Base-by-base conservation (phyloP, 92 coral and sea anemone species). In the Phenganax stokvisi region DNA sequence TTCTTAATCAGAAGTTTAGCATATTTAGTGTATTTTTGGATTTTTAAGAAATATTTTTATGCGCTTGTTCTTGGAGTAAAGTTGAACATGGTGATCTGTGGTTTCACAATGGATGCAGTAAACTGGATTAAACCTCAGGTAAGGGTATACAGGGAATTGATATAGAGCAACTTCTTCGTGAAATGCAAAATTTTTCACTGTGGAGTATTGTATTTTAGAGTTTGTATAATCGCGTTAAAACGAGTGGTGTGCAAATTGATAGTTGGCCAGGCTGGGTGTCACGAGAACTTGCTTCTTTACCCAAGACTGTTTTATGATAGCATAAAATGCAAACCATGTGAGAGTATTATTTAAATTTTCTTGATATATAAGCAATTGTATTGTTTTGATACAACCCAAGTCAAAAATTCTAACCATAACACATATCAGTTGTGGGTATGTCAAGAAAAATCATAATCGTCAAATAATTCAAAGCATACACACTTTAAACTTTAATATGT, bases 231-330 rank as follows among this genome's bases (percentile, higher is more conserved):
- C 91, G 84, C 31, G 93, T 90, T 15, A 83, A 90, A 69, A 89
- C 92, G 51, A 93, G 77, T 83, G 97, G 97, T n/a, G 75, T 87
- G 64, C 71, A 91, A 3, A 92, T 89, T 47, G 99, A 92, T 16
- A 92, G 90, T 64, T 96, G 99, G 99, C 99, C 99, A 12, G 92
- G 97, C 80, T 96, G 99, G 99, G 85, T 96, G 27, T 92, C 99
- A 30, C 92, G 96, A 57, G 96, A 90, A 75, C 80, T 96, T n/a
- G 93, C 93, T 5, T 92, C 92, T 27, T 85, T 86, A 17, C 84
- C 89, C 4, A 60, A 59, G 52, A 76, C 74, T 29, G 73, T 68
- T 30, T 68, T 37, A 68, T 68, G 53, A 68, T 68, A 30, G 54
- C 10, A 53, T 37, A 68, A 29, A 37, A 37, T 37, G 47, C 47